phyloP scores from a whole-genome alignment of 2,888 invertebrate species.

The Cephus pygmeus region DNA sequence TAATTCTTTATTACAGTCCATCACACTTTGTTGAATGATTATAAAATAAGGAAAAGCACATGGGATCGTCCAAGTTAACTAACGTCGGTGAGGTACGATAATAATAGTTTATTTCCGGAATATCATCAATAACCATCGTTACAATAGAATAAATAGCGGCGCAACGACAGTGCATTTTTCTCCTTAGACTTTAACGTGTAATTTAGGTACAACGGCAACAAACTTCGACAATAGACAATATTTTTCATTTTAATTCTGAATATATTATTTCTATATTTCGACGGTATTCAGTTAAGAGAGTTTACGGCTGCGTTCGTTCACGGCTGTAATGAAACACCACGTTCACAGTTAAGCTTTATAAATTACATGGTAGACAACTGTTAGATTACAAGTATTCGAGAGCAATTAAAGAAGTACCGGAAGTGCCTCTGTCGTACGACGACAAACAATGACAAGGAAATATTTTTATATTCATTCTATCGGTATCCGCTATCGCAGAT shows the following conservation, averaged over 20 bases:
- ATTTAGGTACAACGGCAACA: conserved; percentile 45
- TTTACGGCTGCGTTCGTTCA: not conserved
- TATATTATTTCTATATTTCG: not conserved
- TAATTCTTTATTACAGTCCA: not conserved
- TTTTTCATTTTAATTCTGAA: conserved; percentile 12
- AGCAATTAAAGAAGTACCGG: not conserved
- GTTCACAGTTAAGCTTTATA: not conserved
- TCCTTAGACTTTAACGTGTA: conserved; percentile 39
- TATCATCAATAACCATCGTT: conserved; percentile 39
- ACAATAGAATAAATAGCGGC: conserved; percentile 53
- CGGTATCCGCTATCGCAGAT: not conserved
- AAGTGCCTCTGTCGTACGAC: not conserved
- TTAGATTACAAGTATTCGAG: not conserved
- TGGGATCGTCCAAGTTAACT: conserved; percentile 22
- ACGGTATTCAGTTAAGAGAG: not conserved
- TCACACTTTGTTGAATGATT: not conserved
- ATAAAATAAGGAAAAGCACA: not conserved
- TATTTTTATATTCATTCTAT: not conserved
- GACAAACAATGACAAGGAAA: not conserved
- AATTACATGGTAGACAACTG: not conserved
- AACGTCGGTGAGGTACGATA: conserved; percentile 45
- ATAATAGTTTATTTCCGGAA: not conserved
- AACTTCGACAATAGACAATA: conserved; percentile 30
- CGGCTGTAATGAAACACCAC: not conserved
- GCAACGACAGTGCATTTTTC: conserved; percentile 38